phyloP scores from a whole-genome alignment of 2,113 vertebrate species.

The Ciconia maguari region DNA sequence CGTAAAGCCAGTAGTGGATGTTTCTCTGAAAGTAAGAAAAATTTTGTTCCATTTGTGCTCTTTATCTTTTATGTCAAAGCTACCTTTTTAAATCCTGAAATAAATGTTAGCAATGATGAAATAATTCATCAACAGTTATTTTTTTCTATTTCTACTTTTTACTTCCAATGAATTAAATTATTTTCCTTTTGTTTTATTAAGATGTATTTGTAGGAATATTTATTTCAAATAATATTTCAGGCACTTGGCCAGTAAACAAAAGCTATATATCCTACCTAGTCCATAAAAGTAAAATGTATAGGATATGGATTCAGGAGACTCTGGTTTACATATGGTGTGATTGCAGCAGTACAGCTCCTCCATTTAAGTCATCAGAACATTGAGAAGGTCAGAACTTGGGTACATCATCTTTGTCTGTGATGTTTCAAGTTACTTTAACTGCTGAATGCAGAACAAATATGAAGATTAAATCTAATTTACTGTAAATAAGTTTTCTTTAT shows the following conservation, averaged over 20 bases:
- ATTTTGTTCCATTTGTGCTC: background rate
- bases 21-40: background rate
- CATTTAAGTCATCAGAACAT: background rate
- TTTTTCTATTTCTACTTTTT: background rate
- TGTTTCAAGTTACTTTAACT: background rate
- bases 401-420: background rate
- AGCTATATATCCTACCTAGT: background rate
- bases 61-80: background rate
- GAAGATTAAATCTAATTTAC: background rate
- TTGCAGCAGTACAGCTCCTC: background rate
- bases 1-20: accelerated
- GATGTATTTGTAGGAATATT: background rate
- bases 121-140: background rate
- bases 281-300: background rate
- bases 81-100: background rate
- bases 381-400: background rate
- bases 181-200: background rate
- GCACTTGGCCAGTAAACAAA: background rate
- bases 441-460: background rate
- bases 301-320: background rate
- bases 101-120: background rate
- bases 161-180: background rate
- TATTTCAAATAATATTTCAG: background rate
- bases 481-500: background rate
- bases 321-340: background rate